Evolutionary conservation across 2,888 invertebrate genomes (phyloP).

Genomic region (Deroplatys truncata): DNA sequence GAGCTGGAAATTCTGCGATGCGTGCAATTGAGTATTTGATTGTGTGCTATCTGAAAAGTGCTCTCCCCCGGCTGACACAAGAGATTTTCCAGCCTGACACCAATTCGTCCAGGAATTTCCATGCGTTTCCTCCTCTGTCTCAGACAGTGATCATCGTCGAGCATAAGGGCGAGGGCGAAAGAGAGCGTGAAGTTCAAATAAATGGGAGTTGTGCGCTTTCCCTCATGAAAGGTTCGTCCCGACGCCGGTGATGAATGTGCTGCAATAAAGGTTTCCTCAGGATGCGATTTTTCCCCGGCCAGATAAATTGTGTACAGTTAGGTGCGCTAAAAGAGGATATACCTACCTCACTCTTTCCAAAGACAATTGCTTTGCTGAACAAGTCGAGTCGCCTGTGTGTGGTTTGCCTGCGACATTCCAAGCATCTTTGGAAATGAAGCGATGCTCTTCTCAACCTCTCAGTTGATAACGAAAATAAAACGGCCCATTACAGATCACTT

Average conservation of each 20-base stretch:
- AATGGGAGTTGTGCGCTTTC: background rate
- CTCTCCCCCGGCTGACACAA: background rate
- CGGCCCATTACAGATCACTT: too few relatives aligned
- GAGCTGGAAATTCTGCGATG: background rate
- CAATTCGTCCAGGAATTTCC: background rate
- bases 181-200: background rate
- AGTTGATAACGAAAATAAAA: too few relatives aligned
- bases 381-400: too few relatives aligned
- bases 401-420: too few relatives aligned
- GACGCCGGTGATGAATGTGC: background rate
- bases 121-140: background rate
- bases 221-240: background rate
- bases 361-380: too few relatives aligned
- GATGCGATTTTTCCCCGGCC: background rate
- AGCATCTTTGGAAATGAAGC: too few relatives aligned
- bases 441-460: too few relatives aligned
- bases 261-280: background rate
- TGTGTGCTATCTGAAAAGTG: background rate
- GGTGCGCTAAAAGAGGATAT: background rate
- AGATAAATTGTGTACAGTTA: background rate
- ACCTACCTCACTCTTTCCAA: too few relatives aligned
- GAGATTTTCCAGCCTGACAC: background rate
- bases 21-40: background rate
- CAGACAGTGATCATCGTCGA: background rate
- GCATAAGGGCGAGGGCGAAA: background rate